Evolutionary conservation across 2,888 invertebrate genomes (phyloP), one percentile per base, ranked within the genome.

Genomic region (Harmothoe impar): DNA sequence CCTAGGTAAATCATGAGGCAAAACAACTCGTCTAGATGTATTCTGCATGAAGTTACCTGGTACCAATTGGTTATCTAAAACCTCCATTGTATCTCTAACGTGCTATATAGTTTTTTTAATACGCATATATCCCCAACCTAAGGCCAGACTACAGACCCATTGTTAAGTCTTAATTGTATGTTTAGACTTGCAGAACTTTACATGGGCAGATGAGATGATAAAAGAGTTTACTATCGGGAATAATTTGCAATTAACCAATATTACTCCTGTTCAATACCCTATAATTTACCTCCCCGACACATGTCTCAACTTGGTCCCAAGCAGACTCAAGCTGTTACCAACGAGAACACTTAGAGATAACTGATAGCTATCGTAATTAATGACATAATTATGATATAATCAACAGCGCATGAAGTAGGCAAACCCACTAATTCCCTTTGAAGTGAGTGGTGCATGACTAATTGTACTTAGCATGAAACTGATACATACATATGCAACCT

Each of bases 371-470:
- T 72, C 29, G 15, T 43, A 33, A 81, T 81, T n/a, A 35, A 20
- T 23, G 0, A 23, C 25, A 17, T 81, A 81, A 33, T 81, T 43
- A 20, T 17, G 17, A 20, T n/a, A n/a, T 81, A 81, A 81, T 81
- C 81, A 81, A n/a, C 20, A 25, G 81, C 20, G 81, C 81, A 35
- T 81, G 81, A 81, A 81, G 81, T 43, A 35, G 81, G 33, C 23
- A 43, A 81, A 43, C 35, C 81, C 33, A 43, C 81, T 81, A 33
- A 43, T 17, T 43, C n/a, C 20, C 81, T 81, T 81, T 81, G 81
- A 81, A 35, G 81, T 81, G 35, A 15, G 17, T 25, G 17, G 31
- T 20, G 15, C 77, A 25, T 77, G 17, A 77, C 31, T 77, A 77
- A 29, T 29, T 15, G 77, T 17, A 62, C 23, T 62, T 62, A 43